phyloP scores from a whole-genome alignment of 2,113 vertebrate genomes.

The Alouatta palliata region DNA sequence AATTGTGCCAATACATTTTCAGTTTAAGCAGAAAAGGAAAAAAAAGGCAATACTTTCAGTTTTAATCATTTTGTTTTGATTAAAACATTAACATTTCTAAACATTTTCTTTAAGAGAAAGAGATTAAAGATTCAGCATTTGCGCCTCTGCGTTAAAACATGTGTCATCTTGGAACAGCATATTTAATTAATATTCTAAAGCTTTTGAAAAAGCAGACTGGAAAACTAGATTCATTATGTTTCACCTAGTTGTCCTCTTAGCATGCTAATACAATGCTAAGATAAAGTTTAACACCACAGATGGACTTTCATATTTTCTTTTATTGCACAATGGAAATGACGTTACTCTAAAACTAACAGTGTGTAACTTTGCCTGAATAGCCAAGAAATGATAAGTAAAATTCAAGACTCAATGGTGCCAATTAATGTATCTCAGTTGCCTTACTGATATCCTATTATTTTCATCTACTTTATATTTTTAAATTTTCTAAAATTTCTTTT shows the following conservation, averaged over 20 bases:
- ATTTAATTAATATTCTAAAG: not conserved
- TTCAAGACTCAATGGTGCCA: not conserved
- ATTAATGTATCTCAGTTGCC: not conserved
- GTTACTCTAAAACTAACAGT: not conserved
- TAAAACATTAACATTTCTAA: not conserved
- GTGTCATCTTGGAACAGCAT: not conserved
- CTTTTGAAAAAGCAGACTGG: not conserved
- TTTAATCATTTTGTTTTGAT: constrained; percentile 3
- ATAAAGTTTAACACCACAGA: not conserved
- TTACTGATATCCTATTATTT: not conserved
- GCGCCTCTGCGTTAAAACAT: not conserved
- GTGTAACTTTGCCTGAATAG: not conserved
- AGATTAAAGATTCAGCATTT: not conserved
- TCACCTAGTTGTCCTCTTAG: not conserved
- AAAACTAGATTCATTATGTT: not conserved
- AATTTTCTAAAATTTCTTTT: not conserved
- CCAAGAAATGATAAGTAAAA: not conserved
- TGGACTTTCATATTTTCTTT: not conserved
- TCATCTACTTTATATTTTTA: not conserved
- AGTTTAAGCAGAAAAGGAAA: not conserved
- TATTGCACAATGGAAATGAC: not conserved
- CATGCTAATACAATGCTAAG: not conserved
- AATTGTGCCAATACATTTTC: not conserved
- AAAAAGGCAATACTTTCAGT: not conserved
- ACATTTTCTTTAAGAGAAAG: not conserved